Percentiles rank a stretch among this genome's conserved stretches.
These are phyloP conservation scores for Scartelaos histophorus DNA, from an alignment of 2,113 vertebrate species.

Conservation along the genomic window DNA sequence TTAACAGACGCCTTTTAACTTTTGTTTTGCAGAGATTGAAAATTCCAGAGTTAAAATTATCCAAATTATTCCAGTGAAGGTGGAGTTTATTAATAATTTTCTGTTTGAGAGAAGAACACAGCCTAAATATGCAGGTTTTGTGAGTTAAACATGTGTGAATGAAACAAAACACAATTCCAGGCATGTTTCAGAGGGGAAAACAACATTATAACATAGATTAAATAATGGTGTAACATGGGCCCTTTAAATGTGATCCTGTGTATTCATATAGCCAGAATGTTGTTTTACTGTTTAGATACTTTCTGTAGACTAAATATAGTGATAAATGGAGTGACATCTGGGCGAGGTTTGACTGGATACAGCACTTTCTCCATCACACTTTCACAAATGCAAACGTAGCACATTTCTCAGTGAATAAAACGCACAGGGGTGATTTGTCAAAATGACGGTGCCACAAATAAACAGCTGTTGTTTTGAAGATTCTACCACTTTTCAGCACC, in stretches of 20 bases:
- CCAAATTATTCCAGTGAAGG: too few species aligned
- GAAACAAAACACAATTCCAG: too few species aligned
- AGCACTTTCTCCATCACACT: constrained; percentile 16
- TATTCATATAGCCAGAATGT: not conserved
- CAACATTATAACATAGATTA: too few species aligned
- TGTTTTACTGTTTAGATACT: constrained; percentile 2
- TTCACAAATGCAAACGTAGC: constrained; percentile 17
- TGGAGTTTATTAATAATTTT: too few species aligned
- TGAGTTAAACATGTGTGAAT: too few species aligned
- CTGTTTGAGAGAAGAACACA: too few species aligned
- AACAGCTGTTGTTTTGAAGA: constrained; percentile 28
- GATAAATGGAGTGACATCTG: constrained; percentile 31
- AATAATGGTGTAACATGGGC: too few species aligned
- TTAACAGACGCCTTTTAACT: too few species aligned
- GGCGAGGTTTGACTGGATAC: constrained; percentile 20
- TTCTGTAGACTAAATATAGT: not conserved
- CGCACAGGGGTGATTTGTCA: constrained; percentile 49
- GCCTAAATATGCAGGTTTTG: too few species aligned
- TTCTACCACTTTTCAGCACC: constrained; percentile 9
- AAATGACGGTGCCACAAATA: constrained; percentile 21
- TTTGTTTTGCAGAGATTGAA: too few species aligned
- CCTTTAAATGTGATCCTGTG: not conserved
- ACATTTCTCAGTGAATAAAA: constrained; percentile 17
- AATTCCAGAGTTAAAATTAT: too few species aligned
- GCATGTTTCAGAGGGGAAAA: too few species aligned